These are phyloP conservation scores for Pseudanteris insignis DNA, from an alignment of 2,888 invertebrate species.

Conservation along the genomic window DNA sequence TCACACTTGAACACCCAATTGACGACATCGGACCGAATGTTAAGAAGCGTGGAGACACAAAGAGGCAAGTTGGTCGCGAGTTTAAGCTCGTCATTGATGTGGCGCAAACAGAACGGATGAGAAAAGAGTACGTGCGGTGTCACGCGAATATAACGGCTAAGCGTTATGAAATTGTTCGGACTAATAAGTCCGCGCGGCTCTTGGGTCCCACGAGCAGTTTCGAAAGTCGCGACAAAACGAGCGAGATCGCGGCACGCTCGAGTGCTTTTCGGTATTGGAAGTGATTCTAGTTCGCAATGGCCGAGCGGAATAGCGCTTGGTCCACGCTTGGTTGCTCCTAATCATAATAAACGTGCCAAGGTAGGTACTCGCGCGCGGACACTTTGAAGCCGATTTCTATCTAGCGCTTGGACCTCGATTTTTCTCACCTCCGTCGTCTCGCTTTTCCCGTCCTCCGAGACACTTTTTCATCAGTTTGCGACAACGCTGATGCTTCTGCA, in stretches of 20 bases:
- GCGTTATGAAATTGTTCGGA: slow-evolving; percentile 27
- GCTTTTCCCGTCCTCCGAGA: slow-evolving; percentile 15
- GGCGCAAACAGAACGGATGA: slow-evolving; percentile 1
- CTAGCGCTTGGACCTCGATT: slow-evolving; percentile 25
- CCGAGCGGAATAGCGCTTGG: slow-evolving; percentile 43
- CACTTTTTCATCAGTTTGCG: slow-evolving; percentile 18
- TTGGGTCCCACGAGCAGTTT: slow-evolving; percentile 44
- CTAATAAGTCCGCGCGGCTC: slow-evolving; percentile 8
- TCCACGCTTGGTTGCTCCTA: slow-evolving; percentile 63
- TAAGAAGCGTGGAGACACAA: background rate
- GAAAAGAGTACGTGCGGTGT: background rate
- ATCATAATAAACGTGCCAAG: slow-evolving; percentile 66
- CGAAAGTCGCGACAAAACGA: slow-evolving; percentile 52
- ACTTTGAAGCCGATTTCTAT: slow-evolving; percentile 62
- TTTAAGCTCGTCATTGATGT: slow-evolving; percentile 8
- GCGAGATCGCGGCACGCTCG: slow-evolving; percentile 53
- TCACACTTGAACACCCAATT: too few relatives aligned
- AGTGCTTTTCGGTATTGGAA: slow-evolving; percentile 55
- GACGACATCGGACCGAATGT: too few relatives aligned
- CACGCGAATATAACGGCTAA: slow-evolving; percentile 14
- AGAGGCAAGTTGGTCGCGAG: too few relatives aligned
- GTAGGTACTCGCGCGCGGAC: slow-evolving; percentile 56
- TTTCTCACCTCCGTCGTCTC: slow-evolving; percentile 13
- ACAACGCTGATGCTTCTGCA: too few relatives aligned
- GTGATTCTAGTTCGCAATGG: slow-evolving; percentile 45